Evolutionary conservation across 2,113 vertebrate genomes (phyloP).

Genomic region (Patagioenas fasciata): DNA sequence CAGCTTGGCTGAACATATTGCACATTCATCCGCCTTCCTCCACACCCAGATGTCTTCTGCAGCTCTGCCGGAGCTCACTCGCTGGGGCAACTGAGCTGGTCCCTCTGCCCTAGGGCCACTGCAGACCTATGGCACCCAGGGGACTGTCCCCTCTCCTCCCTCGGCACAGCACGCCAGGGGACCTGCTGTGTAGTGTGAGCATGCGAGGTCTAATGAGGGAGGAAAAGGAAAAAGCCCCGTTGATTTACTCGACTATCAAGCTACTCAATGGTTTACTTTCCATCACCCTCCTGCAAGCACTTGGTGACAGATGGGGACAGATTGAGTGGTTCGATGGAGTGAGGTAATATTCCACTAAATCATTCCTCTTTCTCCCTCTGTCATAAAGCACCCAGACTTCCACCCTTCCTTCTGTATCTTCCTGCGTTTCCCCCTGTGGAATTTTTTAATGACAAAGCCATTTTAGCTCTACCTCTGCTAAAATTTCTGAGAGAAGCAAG

Average conservation of each 20-base stretch:
- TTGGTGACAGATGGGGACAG: constrained; percentile 59
- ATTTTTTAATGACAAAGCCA: constrained; percentile 31
- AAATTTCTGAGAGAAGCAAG: neutral
- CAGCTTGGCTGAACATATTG: neutral
- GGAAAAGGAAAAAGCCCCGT: neutral
- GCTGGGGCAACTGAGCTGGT: neutral
- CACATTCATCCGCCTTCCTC: neutral
- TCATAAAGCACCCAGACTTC: constrained; percentile 42
- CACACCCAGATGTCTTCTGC: neutral
- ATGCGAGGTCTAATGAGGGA: neutral
- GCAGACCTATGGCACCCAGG: neutral
- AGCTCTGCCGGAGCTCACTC: neutral
- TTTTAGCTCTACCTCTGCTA: constrained; percentile 33
- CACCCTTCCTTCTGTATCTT: neutral
- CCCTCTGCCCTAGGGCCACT: neutral
- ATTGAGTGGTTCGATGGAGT: constrained; percentile 49
- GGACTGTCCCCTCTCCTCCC: neutral
- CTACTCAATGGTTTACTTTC: constrained; percentile 22
- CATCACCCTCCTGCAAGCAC: constrained; percentile 38
- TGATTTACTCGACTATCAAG: constrained; percentile 45
- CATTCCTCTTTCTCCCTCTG: constrained; percentile 34
- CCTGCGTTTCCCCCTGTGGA: neutral
- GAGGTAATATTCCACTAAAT: constrained; percentile 67
- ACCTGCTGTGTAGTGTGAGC: neutral
- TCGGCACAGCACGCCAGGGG: accelerated